These are phyloP conservation scores for Alloplasta piceator DNA, from an alignment of 2,888 invertebrate genomes.

Conservation along the genomic window DNA sequence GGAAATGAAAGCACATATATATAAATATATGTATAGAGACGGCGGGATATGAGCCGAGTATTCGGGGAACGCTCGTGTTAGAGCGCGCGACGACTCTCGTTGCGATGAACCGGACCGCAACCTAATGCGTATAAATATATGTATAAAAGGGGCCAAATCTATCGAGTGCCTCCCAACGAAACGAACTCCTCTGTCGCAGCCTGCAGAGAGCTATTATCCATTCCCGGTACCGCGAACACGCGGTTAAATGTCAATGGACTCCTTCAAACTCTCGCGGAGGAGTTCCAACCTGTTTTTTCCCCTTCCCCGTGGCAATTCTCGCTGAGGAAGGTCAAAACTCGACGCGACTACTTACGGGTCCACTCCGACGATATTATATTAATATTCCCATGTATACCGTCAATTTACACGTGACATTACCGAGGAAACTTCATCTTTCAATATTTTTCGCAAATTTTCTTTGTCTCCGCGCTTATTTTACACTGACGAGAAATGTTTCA, in stretches of 20 bases:
- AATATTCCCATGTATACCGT: too few relatives aligned
- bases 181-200: too few relatives aligned
- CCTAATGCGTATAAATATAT: conserved; percentile 1
- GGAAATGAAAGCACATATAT: too few relatives aligned
- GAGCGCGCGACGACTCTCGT: neutral
- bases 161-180: neutral
- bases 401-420: too few relatives aligned
- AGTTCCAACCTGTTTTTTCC: conserved; percentile 53
- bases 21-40: too few relatives aligned
- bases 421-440: too few relatives aligned
- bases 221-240: conserved; percentile 4
- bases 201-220: too few relatives aligned
- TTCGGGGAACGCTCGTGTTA: conserved; percentile 14
- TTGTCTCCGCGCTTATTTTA: too few relatives aligned
- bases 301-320: conserved; percentile 5
- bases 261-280: conserved; percentile 52
- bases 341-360: too few relatives aligned
- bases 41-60: neutral
- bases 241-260: conserved; percentile 62
- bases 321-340: neutral
- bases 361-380: too few relatives aligned
- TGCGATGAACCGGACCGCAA: conserved; percentile 13
- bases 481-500: too few relatives aligned
- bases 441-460: too few relatives aligned
- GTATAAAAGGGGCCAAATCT: neutral